These are phyloP conservation scores for Ecliptopera silaceata DNA, from an alignment of 2,888 invertebrate genomes.

Conservation along the genomic window DNA sequence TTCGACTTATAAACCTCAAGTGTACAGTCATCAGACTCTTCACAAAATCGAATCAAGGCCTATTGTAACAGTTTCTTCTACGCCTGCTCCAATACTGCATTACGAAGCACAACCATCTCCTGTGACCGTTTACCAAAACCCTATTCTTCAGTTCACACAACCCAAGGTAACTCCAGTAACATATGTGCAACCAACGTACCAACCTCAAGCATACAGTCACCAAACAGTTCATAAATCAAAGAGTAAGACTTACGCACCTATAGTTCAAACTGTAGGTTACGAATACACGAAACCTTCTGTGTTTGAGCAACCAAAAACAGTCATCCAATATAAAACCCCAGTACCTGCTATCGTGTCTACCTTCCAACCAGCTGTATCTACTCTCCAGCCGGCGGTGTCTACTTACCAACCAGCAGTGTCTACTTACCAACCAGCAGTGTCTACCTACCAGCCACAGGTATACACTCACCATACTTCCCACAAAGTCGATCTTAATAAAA, in stretches of 20 bases:
- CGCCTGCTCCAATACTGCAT: conserved; percentile 55
- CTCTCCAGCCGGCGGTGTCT: conserved; percentile 7
- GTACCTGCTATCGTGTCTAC: conserved; percentile 43
- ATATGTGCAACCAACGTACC: conserved; percentile 51
- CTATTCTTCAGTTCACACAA: conserved; percentile 63
- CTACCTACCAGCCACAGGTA: conserved; percentile 23
- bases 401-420: conserved; percentile 16
- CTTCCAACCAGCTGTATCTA: conserved; percentile 28
- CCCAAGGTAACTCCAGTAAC: conserved; percentile 59
- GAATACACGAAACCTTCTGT: conserved; percentile 44
- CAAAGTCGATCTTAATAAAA: conserved; percentile 55
- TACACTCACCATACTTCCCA: conserved; percentile 38
- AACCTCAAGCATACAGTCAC: conserved; percentile 59
- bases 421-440: conserved; percentile 15
- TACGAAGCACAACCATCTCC: conserved; percentile 64
- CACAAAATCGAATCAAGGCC: conserved; percentile 59
- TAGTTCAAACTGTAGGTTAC: conserved; percentile 44
- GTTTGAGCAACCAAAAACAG: conserved; percentile 47
- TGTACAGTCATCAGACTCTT: conserved; percentile 59
- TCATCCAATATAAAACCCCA: conserved; percentile 49
- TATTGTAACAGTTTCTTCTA: conserved; percentile 57
- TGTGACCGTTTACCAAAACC: conserved; percentile 68
- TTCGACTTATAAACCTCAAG: conserved; percentile 59
- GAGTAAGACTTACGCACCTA: conserved; percentile 49
- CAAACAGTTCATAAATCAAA: conserved; percentile 63